Conservation (phyloP, 2,888 invertebrate species). For the Dryadula phaetusa region DNA sequence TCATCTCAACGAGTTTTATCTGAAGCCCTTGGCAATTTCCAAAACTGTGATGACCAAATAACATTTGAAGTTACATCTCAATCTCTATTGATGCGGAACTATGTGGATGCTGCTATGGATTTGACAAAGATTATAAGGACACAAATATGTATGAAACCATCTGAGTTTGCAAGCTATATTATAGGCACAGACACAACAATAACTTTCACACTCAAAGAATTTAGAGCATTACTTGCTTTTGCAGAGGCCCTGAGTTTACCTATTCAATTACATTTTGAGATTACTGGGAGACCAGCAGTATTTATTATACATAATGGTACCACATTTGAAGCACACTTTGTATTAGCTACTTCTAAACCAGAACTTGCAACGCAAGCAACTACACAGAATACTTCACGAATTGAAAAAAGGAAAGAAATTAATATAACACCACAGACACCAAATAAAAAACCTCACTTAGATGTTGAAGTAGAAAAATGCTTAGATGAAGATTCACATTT, state of each 20-base stretch:
- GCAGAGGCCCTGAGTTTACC: conserved; percentile 90
- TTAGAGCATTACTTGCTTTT: conserved; percentile 91
- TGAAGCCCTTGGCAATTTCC: conserved; percentile 92
- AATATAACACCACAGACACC: conserved; percentile 53
- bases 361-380: conserved; percentile 74
- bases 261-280: conserved; percentile 89
- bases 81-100: conserved; percentile 89
- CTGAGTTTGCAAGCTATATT: conserved; percentile 89
- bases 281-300: conserved; percentile 90
- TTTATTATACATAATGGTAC: conserved; percentile 89
- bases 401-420: conserved; percentile 63
- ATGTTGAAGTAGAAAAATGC: conserved; percentile 67
- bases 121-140: conserved; percentile 90
- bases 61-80: conserved; percentile 88
- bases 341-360: conserved; percentile 90
- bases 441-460: conserved; percentile 72
- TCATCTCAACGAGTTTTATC: conserved; percentile 87
- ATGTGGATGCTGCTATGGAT: conserved; percentile 87
- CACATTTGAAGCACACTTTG: conserved; percentile 91
- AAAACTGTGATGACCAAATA: conserved; percentile 91
- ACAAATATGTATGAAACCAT: conserved; percentile 88
- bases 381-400: conserved; percentile 69
- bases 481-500: conserved; percentile 80
- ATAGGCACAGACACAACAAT: conserved; percentile 87
- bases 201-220: conserved; percentile 94